Base-by-base conservation (phyloP, 2,797 vertebrate species). In the Chelmon rostratus region DNA sequence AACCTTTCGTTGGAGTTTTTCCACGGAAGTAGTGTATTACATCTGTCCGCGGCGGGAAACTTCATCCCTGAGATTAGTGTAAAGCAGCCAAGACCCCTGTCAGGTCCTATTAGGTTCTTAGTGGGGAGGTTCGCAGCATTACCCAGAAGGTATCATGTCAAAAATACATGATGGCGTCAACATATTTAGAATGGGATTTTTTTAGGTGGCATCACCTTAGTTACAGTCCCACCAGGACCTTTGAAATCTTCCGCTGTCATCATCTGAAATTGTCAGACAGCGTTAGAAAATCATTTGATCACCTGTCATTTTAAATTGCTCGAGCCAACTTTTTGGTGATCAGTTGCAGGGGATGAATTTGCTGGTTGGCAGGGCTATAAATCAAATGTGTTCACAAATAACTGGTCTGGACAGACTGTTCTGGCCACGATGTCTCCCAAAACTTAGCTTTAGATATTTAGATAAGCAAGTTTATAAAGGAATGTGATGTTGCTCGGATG, bases 51-150 rank as follows among this genome's bases (percentile, higher is more conserved):
- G 21, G 82, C 40, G 2, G 72, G 37, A 63, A 88, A 74, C 69
- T 50, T 85, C 49, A 89, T 81, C 79, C 67, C 65, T 67, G 7
- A 59, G 90, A 91, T 91, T 88, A 88, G 64, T 83, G 73, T 78
- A 82, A 75, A 70, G 72, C 81, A 79, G 74, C 73, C 66, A 42
- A 57, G 71, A 72, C 69, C 76, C 54, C 64, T 65, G 75, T 86
- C 77, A 73, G 77, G 46, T 86, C 54, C 71, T 78, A 73, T 86
- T 82, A 77, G 16, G 15, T 53, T 82, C 75, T 72, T 66, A 61
- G 71, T 53, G 42, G 38, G 69, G 69, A 72, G 31, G 69, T 52
- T 78, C 2, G 18, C 49, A 44, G 70, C 44, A 58, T 81, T 67
- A 83, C 47, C 68, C 76, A 49, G 18, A 73, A 72, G 59, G 47